A percentile compares a stretch with the other conserved stretches of the same genome.
phyloP scores from a whole-genome alignment of 1,140 invertebrate genomes.

The Aphaenogaster floridana region DNA sequence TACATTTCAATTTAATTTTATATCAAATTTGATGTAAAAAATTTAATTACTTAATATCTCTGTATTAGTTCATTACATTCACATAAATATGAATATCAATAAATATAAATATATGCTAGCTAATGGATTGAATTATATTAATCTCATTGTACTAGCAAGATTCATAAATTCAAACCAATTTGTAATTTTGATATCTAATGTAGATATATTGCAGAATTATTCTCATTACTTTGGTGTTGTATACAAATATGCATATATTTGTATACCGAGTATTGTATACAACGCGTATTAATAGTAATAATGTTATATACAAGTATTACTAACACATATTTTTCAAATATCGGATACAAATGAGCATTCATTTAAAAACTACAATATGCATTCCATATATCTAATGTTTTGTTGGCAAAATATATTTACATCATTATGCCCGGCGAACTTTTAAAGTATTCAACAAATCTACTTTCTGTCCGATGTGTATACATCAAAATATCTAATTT shows the following conservation, averaged over 20 bases:
- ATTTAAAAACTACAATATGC: conserved; percentile 63
- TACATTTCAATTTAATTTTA: neutral
- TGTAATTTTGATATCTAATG: conserved; percentile 19
- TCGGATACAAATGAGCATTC: conserved; percentile 61
- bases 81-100: neutral
- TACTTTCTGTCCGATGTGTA: conserved; percentile 53
- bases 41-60: neutral
- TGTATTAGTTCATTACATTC: neutral
- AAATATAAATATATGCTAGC: neutral
- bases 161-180: conserved; percentile 5
- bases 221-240: neutral
- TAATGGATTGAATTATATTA: neutral
- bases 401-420: conserved; percentile 71
- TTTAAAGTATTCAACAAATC: conserved; percentile 59
- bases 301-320: conserved; percentile 14
- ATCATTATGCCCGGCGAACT: conserved; percentile 57
- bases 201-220: conserved; percentile 1
- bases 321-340: conserved; percentile 55
- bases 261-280: neutral
- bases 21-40: neutral
- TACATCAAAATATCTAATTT: conserved; percentile 60
- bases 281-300: too few species aligned
- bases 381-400: conserved; percentile 69
- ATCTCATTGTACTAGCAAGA: neutral
- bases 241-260: neutral